A percentile compares a stretch with the other conserved stretches of the same genome.
Evolutionary conservation across 30 jellyfish, hydroid and myxozoan species (phyloP).

Genomic region (Phacellophora camtschatica): DNA sequence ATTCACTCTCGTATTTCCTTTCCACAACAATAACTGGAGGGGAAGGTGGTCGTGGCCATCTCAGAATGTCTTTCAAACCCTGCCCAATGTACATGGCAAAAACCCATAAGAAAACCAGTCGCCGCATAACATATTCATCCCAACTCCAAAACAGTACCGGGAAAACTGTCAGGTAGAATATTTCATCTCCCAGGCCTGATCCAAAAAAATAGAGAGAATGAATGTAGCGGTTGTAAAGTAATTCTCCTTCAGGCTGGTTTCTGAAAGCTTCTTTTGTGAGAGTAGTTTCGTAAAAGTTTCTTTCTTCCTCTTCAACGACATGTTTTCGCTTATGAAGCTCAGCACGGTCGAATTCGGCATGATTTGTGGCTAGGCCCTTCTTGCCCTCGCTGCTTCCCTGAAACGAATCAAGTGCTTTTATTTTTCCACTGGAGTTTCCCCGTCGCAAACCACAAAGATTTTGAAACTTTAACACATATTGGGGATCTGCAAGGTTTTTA

Average conservation of each 20-base stretch:
- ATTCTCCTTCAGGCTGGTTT: slow-evolving; percentile 59
- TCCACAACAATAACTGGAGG: slow-evolving; percentile 91
- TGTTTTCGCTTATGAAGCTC: background rate
- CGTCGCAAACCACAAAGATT: slow-evolving; percentile 78
- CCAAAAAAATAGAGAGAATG: slow-evolving; percentile 84
- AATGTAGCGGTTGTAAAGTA: slow-evolving; percentile 77
- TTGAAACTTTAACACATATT: slow-evolving; percentile 80
- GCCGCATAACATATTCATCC: slow-evolving; percentile 86
- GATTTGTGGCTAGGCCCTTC: slow-evolving; percentile 43
- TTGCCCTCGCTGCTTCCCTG: slow-evolving; percentile 10
- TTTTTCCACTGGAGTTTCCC: slow-evolving; percentile 38
- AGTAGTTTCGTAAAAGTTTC: slow-evolving; percentile 25
- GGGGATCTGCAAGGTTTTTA: slow-evolving; percentile 72
- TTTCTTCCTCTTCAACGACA: background rate
- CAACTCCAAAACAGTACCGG: slow-evolving; percentile 91
- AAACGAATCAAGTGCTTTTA: background rate
- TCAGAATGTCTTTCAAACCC: slow-evolving; percentile 82
- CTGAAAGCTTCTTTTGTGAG: slow-evolving; percentile 26
- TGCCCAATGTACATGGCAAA: slow-evolving; percentile 94
- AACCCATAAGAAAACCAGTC: slow-evolving; percentile 91
- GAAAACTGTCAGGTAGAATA: slow-evolving; percentile 82
- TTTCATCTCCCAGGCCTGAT: slow-evolving; percentile 92
- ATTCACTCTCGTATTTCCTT: slow-evolving; percentile 81
- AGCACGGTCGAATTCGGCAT: background rate
- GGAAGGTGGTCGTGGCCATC: slow-evolving; percentile 98